These are phyloP conservation scores for Limosa lapponica DNA, from an alignment of 2,797 vertebrate species.

Conservation along the genomic window DNA sequence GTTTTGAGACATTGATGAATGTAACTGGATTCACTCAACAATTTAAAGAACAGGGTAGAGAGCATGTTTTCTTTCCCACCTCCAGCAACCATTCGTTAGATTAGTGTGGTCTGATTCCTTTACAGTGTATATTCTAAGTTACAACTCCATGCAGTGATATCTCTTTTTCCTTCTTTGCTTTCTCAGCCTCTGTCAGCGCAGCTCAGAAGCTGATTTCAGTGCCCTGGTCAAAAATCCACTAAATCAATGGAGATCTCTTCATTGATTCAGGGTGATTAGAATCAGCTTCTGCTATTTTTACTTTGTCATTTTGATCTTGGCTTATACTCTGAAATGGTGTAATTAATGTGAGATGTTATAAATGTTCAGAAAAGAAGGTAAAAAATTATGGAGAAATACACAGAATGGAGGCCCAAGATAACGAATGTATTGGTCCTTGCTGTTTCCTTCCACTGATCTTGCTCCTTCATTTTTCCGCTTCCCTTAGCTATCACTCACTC, in stretches of 20 bases:
- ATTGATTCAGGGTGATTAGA: not conserved
- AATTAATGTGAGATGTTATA: not conserved
- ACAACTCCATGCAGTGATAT: not conserved
- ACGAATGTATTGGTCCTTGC: too few species aligned
- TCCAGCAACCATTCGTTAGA: not conserved
- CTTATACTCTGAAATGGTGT: not conserved
- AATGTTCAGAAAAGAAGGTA: not conserved
- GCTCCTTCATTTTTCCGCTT: not conserved
- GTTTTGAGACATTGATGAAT: not conserved
- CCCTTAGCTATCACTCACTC: not conserved
- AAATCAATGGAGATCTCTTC: not conserved
- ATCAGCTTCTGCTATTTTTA: not conserved
- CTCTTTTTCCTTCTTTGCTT: not conserved
- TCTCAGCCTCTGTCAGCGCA: not conserved
- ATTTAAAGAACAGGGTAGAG: not conserved
- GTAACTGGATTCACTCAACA: not conserved
- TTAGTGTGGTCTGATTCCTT: not conserved
- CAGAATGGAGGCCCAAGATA: not conserved
- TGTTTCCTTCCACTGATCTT: not conserved
- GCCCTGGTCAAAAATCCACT: not conserved
- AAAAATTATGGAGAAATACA: not conserved
- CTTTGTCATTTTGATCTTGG: not conserved
- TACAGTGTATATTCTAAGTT: not conserved
- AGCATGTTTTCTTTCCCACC: not conserved
- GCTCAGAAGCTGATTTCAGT: not conserved